Percentiles rank a stretch among this genome's conserved stretches.
Conservation (phyloP, 2,888 invertebrate species). For the Apantesis nais region DNA sequence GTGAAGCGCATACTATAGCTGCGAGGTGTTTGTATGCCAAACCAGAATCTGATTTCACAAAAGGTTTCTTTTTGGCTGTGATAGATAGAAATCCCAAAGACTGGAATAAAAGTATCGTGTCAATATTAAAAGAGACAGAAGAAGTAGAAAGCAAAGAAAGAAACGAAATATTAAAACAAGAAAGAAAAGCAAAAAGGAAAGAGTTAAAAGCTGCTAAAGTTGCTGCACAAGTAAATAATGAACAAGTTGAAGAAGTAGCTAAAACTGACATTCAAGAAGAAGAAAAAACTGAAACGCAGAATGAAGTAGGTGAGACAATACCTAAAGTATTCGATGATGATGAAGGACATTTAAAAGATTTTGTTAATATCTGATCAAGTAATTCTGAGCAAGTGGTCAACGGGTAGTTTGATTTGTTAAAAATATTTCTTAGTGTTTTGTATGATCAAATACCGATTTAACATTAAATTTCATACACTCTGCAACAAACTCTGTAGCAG, state of each 20-base stretch:
- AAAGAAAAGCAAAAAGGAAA: not conserved
- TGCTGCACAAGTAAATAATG: not conserved
- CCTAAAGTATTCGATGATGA: not conserved
- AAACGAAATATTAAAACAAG: not conserved
- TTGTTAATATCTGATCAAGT: too few species aligned
- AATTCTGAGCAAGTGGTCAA: too few species aligned
- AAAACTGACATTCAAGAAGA: not conserved
- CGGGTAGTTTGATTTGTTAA: too few species aligned
- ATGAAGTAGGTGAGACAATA: not conserved
- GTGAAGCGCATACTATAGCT: conserved; percentile 88
- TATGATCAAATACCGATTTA: too few species aligned
- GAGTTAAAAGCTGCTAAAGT: not conserved
- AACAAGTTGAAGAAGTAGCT: conserved; percentile 22
- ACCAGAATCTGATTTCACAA: conserved; percentile 92
- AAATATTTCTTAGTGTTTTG: too few species aligned
- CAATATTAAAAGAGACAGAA: conserved; percentile 16
- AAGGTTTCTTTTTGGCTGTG: conserved; percentile 98
- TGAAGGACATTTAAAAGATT: not conserved
- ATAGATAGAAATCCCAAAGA: conserved; percentile 88
- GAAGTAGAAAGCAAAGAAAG: conserved; percentile 40
- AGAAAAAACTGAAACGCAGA: conserved; percentile 22
- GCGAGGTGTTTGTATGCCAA: conserved; percentile 92
- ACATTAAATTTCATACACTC: too few species aligned
- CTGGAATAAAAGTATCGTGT: conserved; percentile 52
- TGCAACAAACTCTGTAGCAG: too few species aligned